Percentiles rank a stretch among this genome's conserved stretches.
These are phyloP conservation scores for Parazoanthus darwini DNA, from an alignment of 92 coral and sea anemone genomes.

Conservation along the genomic window DNA sequence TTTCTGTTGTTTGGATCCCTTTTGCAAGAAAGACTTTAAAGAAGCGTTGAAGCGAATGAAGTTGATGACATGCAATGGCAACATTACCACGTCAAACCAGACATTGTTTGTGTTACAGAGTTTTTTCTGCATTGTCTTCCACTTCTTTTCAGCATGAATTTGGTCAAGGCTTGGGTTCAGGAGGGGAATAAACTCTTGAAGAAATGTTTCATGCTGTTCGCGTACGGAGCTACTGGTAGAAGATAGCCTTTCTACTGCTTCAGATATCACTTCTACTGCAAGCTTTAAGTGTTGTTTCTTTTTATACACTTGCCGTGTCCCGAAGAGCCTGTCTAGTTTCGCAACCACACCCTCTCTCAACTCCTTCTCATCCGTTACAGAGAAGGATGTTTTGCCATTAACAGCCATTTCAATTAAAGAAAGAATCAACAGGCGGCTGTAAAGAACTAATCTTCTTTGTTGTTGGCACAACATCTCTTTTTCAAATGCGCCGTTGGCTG, in stretches of 20 bases:
- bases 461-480: not conserved
- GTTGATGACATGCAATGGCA: no score
- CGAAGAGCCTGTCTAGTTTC: not conserved
- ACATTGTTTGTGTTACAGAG: not conserved
- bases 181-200: not conserved
- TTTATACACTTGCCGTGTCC: not conserved
- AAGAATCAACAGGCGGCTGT: not conserved
- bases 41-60: no score
- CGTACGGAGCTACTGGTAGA: not conserved
- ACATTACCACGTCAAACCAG: slow-evolving; percentile 9
- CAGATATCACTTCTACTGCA: not conserved
- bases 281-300: not conserved
- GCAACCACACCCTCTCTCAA: not conserved
- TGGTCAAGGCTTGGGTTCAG: not conserved
- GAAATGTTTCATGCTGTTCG: not conserved
- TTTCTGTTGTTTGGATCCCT: no score
- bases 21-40: no score
- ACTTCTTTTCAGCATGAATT: not conserved
- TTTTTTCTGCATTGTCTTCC: slow-evolving; percentile 5
- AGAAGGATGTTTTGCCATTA: not conserved
- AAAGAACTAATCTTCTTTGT: not conserved
- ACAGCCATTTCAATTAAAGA: not conserved
- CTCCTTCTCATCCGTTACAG: not conserved
- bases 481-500: not conserved
- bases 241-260: not conserved